These are phyloP conservation scores for Gambusia holbrooki DNA, from an alignment of 2,113 vertebrate species.

Conservation along the genomic window DNA sequence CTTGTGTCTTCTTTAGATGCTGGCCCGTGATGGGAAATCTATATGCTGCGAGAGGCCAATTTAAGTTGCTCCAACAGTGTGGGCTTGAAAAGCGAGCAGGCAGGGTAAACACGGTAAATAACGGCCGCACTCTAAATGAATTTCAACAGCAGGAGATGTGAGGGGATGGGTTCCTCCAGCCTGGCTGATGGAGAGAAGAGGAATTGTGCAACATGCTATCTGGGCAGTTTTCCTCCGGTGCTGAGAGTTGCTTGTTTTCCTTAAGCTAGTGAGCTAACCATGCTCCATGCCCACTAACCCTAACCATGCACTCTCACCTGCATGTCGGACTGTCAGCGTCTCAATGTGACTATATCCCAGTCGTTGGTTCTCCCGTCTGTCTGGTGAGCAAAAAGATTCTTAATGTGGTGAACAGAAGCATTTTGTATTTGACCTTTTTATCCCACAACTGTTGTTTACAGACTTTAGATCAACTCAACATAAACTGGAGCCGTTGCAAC, in stretches of 20 bases:
- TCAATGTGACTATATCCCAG: slow-evolving; percentile 15
- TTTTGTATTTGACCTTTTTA: background rate
- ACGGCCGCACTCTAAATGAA: slow-evolving; percentile 72
- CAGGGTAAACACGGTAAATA: slow-evolving; percentile 66
- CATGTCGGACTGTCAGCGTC: slow-evolving; percentile 22
- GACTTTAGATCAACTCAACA: too few relatives aligned
- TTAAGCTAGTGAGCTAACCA: slow-evolving; percentile 14
- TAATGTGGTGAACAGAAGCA: background rate
- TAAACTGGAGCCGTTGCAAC: too few relatives aligned
- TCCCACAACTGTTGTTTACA: background rate
- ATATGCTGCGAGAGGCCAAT: slow-evolving; percentile 79
- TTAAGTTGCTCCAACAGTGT: slow-evolving; percentile 73
- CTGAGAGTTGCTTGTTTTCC: slow-evolving; percentile 36
- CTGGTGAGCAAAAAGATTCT: slow-evolving; percentile 32
- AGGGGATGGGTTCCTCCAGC: slow-evolving; percentile 61
- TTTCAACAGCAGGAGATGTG: slow-evolving; percentile 57
- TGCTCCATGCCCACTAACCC: background rate
- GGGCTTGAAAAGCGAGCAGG: slow-evolving; percentile 67
- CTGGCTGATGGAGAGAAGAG: slow-evolving; percentile 25
- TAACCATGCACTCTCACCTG: slow-evolving; percentile 23
- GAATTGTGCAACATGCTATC: too few relatives aligned
- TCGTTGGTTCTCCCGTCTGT: slow-evolving; percentile 17
- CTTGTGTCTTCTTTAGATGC: slow-evolving; percentile 76
- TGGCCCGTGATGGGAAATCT: slow-evolving; percentile 78
- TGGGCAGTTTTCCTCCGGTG: slow-evolving; percentile 39